Evolutionary conservation across 2,888 invertebrate genomes (phyloP).

Genomic region (Parnassius orleans): DNA sequence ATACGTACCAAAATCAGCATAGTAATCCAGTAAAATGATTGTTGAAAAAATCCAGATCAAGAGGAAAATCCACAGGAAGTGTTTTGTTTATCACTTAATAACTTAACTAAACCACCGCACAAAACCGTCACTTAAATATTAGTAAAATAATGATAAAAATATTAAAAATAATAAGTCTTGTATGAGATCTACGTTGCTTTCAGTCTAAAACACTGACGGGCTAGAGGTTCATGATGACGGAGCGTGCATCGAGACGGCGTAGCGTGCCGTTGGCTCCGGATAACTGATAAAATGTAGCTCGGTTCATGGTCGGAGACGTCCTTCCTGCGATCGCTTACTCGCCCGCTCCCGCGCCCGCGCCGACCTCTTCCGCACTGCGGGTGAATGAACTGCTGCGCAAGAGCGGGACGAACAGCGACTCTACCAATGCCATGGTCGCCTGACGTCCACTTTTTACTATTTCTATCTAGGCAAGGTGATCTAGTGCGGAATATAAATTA

Average conservation of each 20-base stretch:
- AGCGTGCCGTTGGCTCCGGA: conserved; percentile 71
- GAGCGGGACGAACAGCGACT: conserved; percentile 55
- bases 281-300: conserved; percentile 76
- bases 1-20: conserved; percentile 60
- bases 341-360: conserved; percentile 68
- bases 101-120: conserved; percentile 65
- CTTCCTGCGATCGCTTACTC: conserved; percentile 65
- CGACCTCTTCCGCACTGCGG: conserved; percentile 72
- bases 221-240: conserved; percentile 60
- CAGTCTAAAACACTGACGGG: conserved; percentile 67
- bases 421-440: conserved; percentile 72
- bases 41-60: conserved; percentile 57
- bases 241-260: conserved; percentile 61
- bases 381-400: conserved; percentile 74
- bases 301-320: conserved; percentile 77
- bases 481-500: conserved; percentile 53
- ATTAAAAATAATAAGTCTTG: conserved; percentile 72
- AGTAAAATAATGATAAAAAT: conserved; percentile 37
- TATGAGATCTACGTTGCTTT: conserved; percentile 79
- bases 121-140: conserved; percentile 62
- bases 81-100: conserved; percentile 67
- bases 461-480: conserved; percentile 61
- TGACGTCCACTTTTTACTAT: conserved; percentile 55
- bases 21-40: conserved; percentile 47
- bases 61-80: conserved; percentile 55